Evolutionary conservation across 2,888 invertebrate species (phyloP), one percentile per base, ranked within the genome.

Genomic region (Nephrotoma guestfalica): DNA sequence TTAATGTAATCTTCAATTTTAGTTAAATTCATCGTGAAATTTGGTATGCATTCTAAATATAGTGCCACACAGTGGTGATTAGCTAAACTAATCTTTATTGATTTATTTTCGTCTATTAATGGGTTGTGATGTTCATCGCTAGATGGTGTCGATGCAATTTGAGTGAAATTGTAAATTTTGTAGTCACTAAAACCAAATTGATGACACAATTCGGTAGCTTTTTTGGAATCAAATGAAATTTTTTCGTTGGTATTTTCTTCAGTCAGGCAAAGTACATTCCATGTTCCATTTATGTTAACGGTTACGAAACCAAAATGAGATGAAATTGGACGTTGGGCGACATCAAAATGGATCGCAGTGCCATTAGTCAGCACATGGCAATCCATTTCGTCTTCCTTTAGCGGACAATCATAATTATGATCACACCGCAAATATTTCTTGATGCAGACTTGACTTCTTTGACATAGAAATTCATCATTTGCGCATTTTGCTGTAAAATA

Each of bases 321-420:
- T 6, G 95, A 90, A 87, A 91, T 91, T 0, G 96, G 95, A 88
- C 93, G 93, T 85, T 93, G 92, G 88, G 95, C 94, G 83, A 92
- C 90, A 89, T 95, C 95, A 86, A 94, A 90, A 83, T 91, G 89
- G 45, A 96, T 91, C 87, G 92, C 92, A 87, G 92, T 91, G 2
- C 95, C 95, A 90, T 96, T 93, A 0, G 95, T 94, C 86, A 96
- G 90, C 9, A 95, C 93, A 96, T 96, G 94, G 90, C 97, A 97
- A 90, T 96, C 94, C 86, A 93, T 89, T 92, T 97, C 97, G 89
- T 97, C 97, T 91, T 96, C 96, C 41, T 93, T 93, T 88, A 93
- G 91, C 18, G 92, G 92, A 89, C 97, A 97, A 88, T 97, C 94
- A 0, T 91, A 88, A 84, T 89, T 90, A 42, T 93, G 93, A 90